Evolutionary conservation across 2,797 vertebrate species (phyloP).

Genomic region (Diglossa cyanea): DNA sequence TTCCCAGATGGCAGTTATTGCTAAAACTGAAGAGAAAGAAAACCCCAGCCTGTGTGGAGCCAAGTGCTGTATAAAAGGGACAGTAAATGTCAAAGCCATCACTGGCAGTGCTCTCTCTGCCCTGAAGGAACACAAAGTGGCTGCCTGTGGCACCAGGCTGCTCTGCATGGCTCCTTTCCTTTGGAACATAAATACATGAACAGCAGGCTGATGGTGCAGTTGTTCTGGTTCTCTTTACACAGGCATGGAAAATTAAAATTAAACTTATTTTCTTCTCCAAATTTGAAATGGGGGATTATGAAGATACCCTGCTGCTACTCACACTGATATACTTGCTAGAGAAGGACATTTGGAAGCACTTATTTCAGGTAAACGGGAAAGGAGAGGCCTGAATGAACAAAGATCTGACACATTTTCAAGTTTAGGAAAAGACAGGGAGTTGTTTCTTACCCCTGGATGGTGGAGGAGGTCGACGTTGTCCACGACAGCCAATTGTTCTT

Average conservation of each 20-base stretch:
- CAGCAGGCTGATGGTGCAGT: neutral
- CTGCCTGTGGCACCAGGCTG: neutral
- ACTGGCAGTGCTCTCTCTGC: fast-evolving
- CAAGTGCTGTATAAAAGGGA: neutral
- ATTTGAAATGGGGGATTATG: neutral
- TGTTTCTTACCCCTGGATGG: conserved; percentile 34
- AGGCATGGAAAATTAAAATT: neutral
- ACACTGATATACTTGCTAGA: fast-evolving
- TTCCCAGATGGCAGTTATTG: neutral
- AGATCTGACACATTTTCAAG: neutral
- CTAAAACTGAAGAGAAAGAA: neutral
- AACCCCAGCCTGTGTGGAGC: conserved; percentile 3
- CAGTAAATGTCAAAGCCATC: conserved; percentile 11
- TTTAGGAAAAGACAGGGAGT: neutral
- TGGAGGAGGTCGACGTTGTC: neutral
- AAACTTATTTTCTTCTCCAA: neutral
- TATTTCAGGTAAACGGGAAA: neutral
- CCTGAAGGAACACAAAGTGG: neutral
- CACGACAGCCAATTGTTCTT: neutral
- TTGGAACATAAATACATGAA: neutral
- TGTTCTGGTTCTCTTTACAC: neutral
- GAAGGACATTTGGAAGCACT: neutral
- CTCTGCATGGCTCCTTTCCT: neutral
- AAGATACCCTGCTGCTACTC: neutral
- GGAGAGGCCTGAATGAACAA: neutral